Conservation (phyloP, 2,888 invertebrate species). For the Enchytraeus crypticus region DNA sequence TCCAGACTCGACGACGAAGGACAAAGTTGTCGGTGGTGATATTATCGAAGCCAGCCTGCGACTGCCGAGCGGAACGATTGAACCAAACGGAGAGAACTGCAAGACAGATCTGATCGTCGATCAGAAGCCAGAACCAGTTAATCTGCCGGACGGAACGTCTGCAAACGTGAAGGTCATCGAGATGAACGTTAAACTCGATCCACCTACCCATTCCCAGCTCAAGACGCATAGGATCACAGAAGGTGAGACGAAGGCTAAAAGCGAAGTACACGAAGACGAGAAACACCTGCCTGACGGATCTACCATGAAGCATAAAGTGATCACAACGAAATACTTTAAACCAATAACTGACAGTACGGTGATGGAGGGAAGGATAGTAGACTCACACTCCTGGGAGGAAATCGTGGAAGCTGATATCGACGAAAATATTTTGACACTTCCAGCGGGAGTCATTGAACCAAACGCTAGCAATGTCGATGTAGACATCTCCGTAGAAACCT, state of each 20-base stretch:
- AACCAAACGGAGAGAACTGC: conserved; percentile 5
- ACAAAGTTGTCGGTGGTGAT: background rate
- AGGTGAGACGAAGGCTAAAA: conserved; percentile 8
- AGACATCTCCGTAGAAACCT: conserved; percentile 13
- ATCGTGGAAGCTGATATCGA: conserved; percentile 13
- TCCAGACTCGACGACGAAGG: conserved; percentile 1
- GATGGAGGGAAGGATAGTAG: background rate
- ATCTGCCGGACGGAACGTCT: background rate
- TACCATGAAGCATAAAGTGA: conserved; percentile 11
- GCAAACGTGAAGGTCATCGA: background rate
- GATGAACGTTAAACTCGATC: conserved; percentile 3
- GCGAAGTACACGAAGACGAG: conserved; percentile 10
- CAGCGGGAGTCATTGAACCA: conserved; percentile 5
- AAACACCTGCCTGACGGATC: conserved; percentile 4
- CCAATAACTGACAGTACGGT: conserved; percentile 10
- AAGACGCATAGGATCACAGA: conserved; percentile 3
- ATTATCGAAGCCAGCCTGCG: conserved; percentile 2
- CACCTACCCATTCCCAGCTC: background rate
- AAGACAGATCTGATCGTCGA: background rate
- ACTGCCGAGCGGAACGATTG: conserved; percentile 5
- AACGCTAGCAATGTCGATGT: conserved; percentile 2
- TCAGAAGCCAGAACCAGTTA: background rate
- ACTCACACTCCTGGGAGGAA: conserved; percentile 12
- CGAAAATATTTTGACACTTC: conserved; percentile 12
- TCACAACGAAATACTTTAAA: conserved; percentile 16